phyloP scores from a whole-genome alignment of 2,113 vertebrate species.

The Chrysemys picta region DNA sequence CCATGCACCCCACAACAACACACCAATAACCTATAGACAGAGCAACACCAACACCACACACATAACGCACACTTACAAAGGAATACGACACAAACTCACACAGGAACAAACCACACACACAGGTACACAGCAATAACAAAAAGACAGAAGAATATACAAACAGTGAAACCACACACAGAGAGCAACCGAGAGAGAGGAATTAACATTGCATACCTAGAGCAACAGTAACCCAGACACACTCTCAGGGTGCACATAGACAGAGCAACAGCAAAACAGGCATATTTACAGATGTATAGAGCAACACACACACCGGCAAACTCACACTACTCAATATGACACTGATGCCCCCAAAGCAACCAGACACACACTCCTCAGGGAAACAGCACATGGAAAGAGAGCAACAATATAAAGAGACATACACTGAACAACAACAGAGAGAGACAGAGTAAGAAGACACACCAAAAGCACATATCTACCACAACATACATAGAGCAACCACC shows the following conservation, averaged over 20 bases:
- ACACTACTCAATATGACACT: neutral
- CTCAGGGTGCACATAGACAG: neutral
- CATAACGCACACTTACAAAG: too few relatives aligned
- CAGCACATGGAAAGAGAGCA: neutral
- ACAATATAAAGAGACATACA: neutral
- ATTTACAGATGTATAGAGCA: neutral
- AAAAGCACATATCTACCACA: neutral
- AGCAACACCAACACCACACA: accelerated
- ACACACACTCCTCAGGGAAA: neutral
- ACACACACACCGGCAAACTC: neutral
- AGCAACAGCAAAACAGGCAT: accelerated
- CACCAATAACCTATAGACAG: accelerated
- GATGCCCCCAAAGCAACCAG: neutral
- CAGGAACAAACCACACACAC: neutral
- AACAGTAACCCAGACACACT: neutral
- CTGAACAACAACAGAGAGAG: neutral
- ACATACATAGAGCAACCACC: neutral
- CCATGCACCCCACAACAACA: accelerated
- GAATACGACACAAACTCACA: neutral
- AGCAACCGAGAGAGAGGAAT: neutral
- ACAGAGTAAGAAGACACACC: neutral
- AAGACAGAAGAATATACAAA: neutral
- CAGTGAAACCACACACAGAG: neutral
- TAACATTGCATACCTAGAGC: neutral
- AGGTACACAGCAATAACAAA: neutral